Conservation (phyloP, 1,140 invertebrate species). For the Globodera rostochiensis region DNA sequence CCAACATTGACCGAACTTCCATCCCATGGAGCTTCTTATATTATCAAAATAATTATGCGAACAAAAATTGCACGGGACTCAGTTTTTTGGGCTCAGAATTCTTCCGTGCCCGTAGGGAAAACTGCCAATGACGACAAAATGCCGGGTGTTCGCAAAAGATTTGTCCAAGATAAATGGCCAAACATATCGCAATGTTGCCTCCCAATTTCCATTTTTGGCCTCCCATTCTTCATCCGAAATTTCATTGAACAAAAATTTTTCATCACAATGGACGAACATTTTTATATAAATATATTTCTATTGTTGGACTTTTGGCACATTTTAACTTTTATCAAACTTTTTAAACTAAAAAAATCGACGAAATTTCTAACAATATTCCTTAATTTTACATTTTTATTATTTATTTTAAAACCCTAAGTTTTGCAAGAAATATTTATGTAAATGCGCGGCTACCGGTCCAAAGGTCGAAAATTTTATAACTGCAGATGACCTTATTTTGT, state of each 20-base stretch:
- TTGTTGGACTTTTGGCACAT: background rate
- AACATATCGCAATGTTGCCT: background rate
- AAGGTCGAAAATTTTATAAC: no score
- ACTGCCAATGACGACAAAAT: background rate
- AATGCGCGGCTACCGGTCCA: no score
- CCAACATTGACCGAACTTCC: no score
- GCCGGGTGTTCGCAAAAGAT: background rate
- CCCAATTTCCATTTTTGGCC: background rate
- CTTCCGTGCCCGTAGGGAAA: background rate
- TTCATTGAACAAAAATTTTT: background rate
- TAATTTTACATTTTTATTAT: no score
- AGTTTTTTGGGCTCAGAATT: background rate
- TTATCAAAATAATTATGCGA: no score
- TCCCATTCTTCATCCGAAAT: background rate
- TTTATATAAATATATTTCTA: background rate
- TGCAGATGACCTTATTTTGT: no score
- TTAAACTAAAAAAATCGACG: background rate
- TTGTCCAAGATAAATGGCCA: background rate
- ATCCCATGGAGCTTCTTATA: no score
- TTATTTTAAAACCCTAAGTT: no score
- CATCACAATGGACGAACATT: background rate
- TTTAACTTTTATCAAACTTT: background rate
- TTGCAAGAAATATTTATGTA: no score
- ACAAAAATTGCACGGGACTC: no score
- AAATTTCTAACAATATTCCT: background rate